Conservation (phyloP, 2,113 vertebrate genomes). For the Sus scrofa region T2T-Sscrofa CM000824.6:87543001-87543500, state of each 20-base stretch:
- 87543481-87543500: neutral
- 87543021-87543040: neutral
- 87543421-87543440: slow-evolving; percentile 46
- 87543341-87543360: neutral
- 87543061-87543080: neutral
- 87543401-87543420: slow-evolving; percentile 20
- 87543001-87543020: neutral
- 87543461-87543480: slow-evolving; percentile 28
- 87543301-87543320: neutral
- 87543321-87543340: neutral
- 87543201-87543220: neutral
- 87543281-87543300: neutral
- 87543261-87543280: neutral
- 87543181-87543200: neutral
- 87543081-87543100: rapidly evolving
- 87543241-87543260: neutral
- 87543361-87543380: neutral
- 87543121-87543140: neutral
- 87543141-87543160: neutral
- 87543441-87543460: neutral
- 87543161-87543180: neutral
- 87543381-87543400: slow-evolving; percentile 32
- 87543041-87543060: neutral
- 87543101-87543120: neutral
- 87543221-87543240: neutral